Conservation (phyloP, 1,140 invertebrate genomes). For the Sesamia nonagrioides region DNA sequence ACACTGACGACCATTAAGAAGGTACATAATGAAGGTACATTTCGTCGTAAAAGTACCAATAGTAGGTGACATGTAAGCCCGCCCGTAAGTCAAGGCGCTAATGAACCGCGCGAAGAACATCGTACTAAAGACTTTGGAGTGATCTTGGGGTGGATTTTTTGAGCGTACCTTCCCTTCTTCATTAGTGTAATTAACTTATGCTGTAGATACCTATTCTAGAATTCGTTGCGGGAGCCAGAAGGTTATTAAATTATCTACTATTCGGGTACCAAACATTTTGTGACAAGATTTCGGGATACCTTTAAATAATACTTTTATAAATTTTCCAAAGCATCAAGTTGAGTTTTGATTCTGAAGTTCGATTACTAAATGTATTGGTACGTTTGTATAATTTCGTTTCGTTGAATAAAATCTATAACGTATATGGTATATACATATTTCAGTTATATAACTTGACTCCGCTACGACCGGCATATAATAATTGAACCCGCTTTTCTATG, state of each 20-base stretch:
- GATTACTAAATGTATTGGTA: neutral
- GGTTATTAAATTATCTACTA: constrained; percentile 75
- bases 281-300: constrained; percentile 3
- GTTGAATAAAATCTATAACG: no score
- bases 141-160: constrained; percentile 82
- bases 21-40: neutral
- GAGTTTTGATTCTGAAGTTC: no score
- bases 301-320: neutral
- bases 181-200: constrained; percentile 87
- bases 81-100: constrained; percentile 70
- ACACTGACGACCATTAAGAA: neutral
- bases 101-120: constrained; percentile 85
- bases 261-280: constrained; percentile 57
- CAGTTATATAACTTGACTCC: no score
- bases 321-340: neutral
- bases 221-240: constrained; percentile 70
- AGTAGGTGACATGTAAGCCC: constrained; percentile 65
- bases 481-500: no score
- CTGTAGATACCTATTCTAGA: constrained; percentile 69
- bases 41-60: constrained; percentile 29
- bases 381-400: no score
- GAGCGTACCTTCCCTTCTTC: constrained; percentile 84
- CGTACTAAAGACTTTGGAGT: constrained; percentile 84
- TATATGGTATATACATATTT: no score
- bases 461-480: no score